These are phyloP conservation scores for Elephantulus edwardii DNA, from an alignment of 2,113 vertebrate species.

Conservation along the genomic window DNA sequence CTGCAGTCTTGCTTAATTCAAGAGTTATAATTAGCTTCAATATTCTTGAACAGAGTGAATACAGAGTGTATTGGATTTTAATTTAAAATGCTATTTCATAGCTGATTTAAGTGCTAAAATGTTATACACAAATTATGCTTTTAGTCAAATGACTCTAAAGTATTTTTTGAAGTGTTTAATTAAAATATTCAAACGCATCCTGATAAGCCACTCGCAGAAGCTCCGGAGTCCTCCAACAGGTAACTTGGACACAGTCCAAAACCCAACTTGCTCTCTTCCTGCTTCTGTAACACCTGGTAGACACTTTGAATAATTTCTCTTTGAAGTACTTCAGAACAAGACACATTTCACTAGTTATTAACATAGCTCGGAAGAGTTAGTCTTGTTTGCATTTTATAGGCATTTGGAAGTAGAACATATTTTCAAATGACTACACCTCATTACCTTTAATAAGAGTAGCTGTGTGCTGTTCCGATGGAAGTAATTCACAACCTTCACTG, in stretches of 20 bases:
- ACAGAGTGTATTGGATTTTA: slow-evolving; percentile 63
- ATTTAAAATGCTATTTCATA: slow-evolving; percentile 74
- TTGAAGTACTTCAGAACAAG: slow-evolving; percentile 45
- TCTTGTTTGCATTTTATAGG: slow-evolving; percentile 37
- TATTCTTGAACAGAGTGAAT: slow-evolving; percentile 67
- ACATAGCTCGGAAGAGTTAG: slow-evolving; percentile 17
- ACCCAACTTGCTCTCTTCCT: slow-evolving; percentile 38
- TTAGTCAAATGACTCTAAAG: slow-evolving; percentile 57
- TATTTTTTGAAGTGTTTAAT: slow-evolving; percentile 78
- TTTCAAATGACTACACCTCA: slow-evolving; percentile 64
- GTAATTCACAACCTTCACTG: slow-evolving; percentile 15
- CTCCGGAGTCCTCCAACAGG: slow-evolving; percentile 37
- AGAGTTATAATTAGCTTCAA: slow-evolving; percentile 63
- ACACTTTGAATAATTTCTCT: slow-evolving; percentile 58
- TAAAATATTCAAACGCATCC: slow-evolving; percentile 73
- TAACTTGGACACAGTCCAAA: slow-evolving; percentile 50
- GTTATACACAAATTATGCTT: slow-evolving; percentile 53
- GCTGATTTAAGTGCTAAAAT: slow-evolving; percentile 69
- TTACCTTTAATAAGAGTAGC: slow-evolving; percentile 59
- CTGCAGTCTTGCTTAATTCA: not conserved
- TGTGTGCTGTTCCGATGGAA: not conserved
- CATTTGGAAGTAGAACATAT: slow-evolving; percentile 57
- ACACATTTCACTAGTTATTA: slow-evolving; percentile 43
- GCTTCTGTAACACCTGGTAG: slow-evolving; percentile 52
- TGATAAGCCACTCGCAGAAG: slow-evolving; percentile 69